Evolutionary conservation across 2,797 vertebrate species (phyloP).

Genomic region (Rhinella marina): DNA sequence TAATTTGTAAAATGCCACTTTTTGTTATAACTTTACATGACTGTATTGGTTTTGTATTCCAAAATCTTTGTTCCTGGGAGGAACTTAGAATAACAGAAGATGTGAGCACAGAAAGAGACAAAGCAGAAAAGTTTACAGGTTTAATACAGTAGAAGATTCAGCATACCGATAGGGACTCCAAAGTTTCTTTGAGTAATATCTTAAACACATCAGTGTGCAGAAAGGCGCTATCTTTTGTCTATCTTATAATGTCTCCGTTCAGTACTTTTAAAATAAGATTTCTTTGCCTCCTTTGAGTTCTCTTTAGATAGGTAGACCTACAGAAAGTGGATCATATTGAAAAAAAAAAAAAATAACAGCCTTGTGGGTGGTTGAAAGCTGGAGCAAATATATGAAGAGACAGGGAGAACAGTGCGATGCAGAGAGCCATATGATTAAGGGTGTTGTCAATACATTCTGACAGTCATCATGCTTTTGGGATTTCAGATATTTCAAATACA

Average conservation of each 20-base stretch:
- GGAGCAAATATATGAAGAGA: slow-evolving; percentile 67
- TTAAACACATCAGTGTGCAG: slow-evolving; percentile 35
- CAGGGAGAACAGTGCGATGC: slow-evolving; percentile 60
- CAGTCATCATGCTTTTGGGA: slow-evolving; percentile 69
- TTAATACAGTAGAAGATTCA: not conserved
- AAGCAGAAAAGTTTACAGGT: not conserved
- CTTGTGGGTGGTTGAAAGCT: slow-evolving; percentile 69
- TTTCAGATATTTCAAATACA: slow-evolving; percentile 69
- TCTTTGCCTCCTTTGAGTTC: slow-evolving; percentile 65
- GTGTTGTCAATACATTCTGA: slow-evolving; percentile 71
- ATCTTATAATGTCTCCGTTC: slow-evolving; percentile 62
- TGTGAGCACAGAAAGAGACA: not conserved
- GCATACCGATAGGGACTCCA: not conserved
- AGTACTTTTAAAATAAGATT: slow-evolving; percentile 63
- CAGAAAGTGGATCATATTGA: slow-evolving; percentile 65
- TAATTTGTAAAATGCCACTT: not conserved
- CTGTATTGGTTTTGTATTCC: not conserved
- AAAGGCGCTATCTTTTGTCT: slow-evolving; percentile 48
- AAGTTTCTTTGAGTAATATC: slow-evolving; percentile 45
- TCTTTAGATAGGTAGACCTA: slow-evolving; percentile 65
- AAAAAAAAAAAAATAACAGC: slow-evolving; percentile 67
- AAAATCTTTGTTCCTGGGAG: not conserved
- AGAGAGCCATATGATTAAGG: slow-evolving; percentile 74
- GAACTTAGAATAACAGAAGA: not conserved
- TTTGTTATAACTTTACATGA: not conserved